Conservation (phyloP, 2,888 invertebrate genomes). For the Dicyrtomina minuta region DNA sequence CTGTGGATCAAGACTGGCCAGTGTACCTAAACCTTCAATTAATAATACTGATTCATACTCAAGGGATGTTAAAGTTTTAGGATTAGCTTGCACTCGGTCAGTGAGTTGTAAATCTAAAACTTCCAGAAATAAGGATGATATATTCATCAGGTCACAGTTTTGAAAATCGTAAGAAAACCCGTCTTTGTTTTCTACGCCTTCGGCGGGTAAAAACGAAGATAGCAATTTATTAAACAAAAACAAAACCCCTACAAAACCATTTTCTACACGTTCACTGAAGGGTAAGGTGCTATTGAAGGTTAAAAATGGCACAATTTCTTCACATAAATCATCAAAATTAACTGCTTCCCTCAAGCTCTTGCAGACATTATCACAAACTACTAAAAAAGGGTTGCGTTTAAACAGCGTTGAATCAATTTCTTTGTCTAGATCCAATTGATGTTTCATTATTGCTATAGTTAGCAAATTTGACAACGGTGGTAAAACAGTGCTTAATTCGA, state of each 20-base stretch:
- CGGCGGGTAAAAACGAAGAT: neutral
- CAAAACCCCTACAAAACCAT: constrained; percentile 15
- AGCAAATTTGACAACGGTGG: constrained; percentile 16
- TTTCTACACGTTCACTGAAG: constrained; percentile 16
- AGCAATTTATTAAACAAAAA: constrained; percentile 16
- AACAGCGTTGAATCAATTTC: neutral
- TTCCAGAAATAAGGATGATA: constrained; percentile 38
- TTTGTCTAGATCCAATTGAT: constrained; percentile 7
- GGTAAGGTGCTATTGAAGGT: constrained; percentile 13
- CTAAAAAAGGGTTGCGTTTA: neutral
- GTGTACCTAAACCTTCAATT: constrained; percentile 41
- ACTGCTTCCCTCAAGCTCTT: constrained; percentile 26
- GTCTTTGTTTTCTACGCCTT: neutral
- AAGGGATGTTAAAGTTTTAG: neutral
- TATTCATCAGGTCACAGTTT: constrained; percentile 30
- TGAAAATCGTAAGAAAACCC: neutral
- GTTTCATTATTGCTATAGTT: neutral
- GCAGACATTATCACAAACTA: constrained; percentile 29
- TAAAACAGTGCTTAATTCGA: constrained; percentile 7
- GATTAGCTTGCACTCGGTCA: constrained; percentile 25
- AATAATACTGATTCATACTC: constrained; percentile 35
- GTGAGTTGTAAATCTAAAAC: constrained; percentile 36
- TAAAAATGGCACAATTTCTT: constrained; percentile 38
- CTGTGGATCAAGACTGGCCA: constrained; percentile 30
- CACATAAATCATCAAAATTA: constrained; percentile 39